A percentile compares a stretch with the other conserved stretches of the same genome.
Conservation (phyloP, 2,888 invertebrate genomes). For the Pristionchus fissidentatus region DNA sequence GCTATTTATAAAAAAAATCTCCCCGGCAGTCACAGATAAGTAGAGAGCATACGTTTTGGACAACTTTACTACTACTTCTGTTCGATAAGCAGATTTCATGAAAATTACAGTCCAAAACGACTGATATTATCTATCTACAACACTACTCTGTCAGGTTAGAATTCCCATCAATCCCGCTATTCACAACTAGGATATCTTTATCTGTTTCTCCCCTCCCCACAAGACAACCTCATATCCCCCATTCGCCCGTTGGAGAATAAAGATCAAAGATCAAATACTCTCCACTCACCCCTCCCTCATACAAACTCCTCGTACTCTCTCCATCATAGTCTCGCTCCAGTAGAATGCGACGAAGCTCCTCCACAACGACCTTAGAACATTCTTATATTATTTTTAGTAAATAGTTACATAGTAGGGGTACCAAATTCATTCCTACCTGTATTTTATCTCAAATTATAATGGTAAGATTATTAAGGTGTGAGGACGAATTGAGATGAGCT, state of each 20-base stretch:
- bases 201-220: background rate
- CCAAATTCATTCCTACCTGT: background rate
- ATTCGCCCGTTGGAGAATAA: too few relatives aligned
- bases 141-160: too few relatives aligned
- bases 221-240: background rate
- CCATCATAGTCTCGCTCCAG: constrained; percentile 12
- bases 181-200: background rate
- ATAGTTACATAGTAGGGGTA: background rate
- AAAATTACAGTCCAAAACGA: too few relatives aligned
- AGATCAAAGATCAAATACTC: background rate
- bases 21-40: too few relatives aligned
- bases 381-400: background rate
- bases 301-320: constrained; percentile 46
- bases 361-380: constrained; percentile 1
- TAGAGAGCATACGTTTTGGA: too few relatives aligned
- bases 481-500: too few relatives aligned
- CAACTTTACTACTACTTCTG: too few relatives aligned
- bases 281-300: constrained; percentile 57
- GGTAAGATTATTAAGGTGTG: background rate
- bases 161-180: background rate
- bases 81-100: too few relatives aligned
- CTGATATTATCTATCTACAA: too few relatives aligned
- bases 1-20: too few relatives aligned
- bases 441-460: background rate
- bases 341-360: constrained; percentile 35